These are phyloP conservation scores for Cordilura impudica DNA, from an alignment of 2,888 invertebrate genomes.

Conservation along the genomic window DNA sequence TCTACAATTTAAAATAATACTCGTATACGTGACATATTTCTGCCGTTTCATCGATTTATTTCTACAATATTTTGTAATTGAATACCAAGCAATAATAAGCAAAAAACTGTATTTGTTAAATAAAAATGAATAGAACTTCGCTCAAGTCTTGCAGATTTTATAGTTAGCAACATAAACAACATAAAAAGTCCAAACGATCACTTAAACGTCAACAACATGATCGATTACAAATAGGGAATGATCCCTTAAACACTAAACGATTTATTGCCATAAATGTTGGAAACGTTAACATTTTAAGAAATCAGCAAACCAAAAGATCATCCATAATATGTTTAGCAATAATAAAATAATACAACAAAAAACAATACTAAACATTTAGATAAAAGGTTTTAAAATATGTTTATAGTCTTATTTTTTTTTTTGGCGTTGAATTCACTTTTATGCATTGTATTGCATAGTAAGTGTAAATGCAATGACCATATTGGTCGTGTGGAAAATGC, in stretches of 20 bases:
- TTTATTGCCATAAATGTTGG: conserved; percentile 35
- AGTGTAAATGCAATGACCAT: conserved; percentile 33
- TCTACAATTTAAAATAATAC: not conserved
- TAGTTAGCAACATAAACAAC: too few species aligned
- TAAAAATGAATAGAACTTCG: too few species aligned
- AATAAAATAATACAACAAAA: conserved; percentile 1
- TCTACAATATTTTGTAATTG: too few species aligned
- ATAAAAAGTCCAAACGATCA: not conserved
- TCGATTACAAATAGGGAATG: conserved; percentile 38
- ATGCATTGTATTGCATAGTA: not conserved
- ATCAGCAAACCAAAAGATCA: conserved; percentile 42
- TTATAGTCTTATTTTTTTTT: not conserved
- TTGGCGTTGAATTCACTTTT: not conserved
- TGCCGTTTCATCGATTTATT: too few species aligned
- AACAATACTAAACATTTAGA: not conserved
- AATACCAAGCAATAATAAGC: too few species aligned
- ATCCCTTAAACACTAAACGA: not conserved
- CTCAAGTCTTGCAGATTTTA: too few species aligned
- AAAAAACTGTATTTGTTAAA: too few species aligned
- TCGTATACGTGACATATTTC: not conserved
- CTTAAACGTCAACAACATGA: conserved; percentile 47
- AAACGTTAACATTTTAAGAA: conserved; percentile 46
- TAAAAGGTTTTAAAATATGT: conserved; percentile 39
- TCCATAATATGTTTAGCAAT: not conserved
- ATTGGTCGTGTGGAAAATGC: conserved; percentile 43